A percentile compares a stretch with the other conserved stretches of the same genome.
phyloP scores from a whole-genome alignment of 2,113 vertebrate species.

The Dolichotis patagonum region DNA sequence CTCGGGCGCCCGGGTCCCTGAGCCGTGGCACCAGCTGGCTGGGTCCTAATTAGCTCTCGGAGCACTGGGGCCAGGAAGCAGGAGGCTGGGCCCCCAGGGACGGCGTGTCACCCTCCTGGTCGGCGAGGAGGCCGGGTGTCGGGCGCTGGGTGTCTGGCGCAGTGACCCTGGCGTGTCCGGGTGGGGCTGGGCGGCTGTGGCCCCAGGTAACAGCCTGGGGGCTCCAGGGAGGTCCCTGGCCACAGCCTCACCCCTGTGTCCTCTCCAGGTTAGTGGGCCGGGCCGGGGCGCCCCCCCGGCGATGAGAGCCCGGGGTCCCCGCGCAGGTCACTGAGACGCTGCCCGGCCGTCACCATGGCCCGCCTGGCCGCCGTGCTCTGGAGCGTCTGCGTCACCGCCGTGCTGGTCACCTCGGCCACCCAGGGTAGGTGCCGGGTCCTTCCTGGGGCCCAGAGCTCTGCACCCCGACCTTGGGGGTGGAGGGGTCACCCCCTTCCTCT shows the following conservation, averaged over 20 bases:
- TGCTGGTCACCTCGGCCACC: constrained; percentile 84
- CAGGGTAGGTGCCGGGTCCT: constrained; percentile 78
- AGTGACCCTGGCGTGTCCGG: not conserved
- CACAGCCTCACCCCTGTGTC: not conserved
- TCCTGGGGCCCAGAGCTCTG: not conserved
- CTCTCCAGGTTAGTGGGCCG: constrained; percentile 70
- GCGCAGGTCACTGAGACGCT: constrained; percentile 64
- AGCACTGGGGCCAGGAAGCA: constrained; percentile 39
- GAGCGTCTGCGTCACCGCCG: constrained; percentile 81
- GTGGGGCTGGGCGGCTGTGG: not conserved
- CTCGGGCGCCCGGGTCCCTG: constrained; percentile 47
- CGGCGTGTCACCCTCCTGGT: fast-evolving
- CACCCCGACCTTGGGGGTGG: not conserved
- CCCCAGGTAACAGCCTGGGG: not conserved
- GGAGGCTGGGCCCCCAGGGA: not conserved
- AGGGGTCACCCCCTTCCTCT: not conserved
- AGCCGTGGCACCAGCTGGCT: constrained; percentile 74
- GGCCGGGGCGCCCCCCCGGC: constrained; percentile 55
- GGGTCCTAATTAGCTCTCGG: constrained; percentile 66
- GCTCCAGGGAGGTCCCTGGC: too few species aligned
- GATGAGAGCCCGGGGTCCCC: constrained; percentile 45
- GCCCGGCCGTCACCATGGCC: constrained; percentile 75
- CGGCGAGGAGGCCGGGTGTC: not conserved
- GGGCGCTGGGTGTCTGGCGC: not conserved
- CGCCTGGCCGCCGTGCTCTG: constrained; percentile 82